Evolutionary conservation across 1,140 invertebrate species (phyloP), one percentile per base, ranked within the genome.

Genomic region (Medauroidea extradentata): DNA sequence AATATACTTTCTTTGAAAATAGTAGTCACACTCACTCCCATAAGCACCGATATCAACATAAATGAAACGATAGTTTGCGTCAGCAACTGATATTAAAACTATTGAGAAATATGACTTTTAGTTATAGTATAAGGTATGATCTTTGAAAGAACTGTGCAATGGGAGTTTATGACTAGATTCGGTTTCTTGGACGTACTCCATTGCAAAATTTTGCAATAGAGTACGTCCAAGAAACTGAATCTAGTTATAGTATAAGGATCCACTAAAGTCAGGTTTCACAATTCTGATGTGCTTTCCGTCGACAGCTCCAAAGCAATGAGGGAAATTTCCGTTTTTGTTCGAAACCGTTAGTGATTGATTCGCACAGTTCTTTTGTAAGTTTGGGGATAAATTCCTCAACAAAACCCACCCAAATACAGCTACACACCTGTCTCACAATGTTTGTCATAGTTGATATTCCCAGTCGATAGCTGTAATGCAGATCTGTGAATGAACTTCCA

Each of bases 241-340:
- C n/a, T n/a, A n/a, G n/a, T n/a, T n/a, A n/a, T n/a, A 25, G n/a
- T 46, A 21, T 13, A 19, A 5, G 9, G 44, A 5, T 19, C 5
- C 44, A 46, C 18, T 21, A 13, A 5, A 5, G 5, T 19, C 18
- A 5, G 44, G 44, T 19, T 25, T 21, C 57, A 59, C 51, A 41
- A 73, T 63, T 5, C 46, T 24, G 2, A 76, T 53, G 65, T 73
- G 70, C 51, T 75, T 76, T 8, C 69, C 72, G 62, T 76, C 71
- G 1, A 75, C 61, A 3, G 73, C 70, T 0, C 76, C 77, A 29
- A 74, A 56, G 53, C 73, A 76, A 62, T 75, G 63, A n/a, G 73
- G 75, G 58, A 80, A 79, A 61, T 77, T 66, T 69, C 5, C 29
- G 5, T 11, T 49, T 3, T 56, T 25, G n/a, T 49, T 71, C 41